These are phyloP conservation scores for Drosophila ogumai DNA, from an alignment of 1,140 invertebrate genomes.

Conservation along the genomic window DNA sequence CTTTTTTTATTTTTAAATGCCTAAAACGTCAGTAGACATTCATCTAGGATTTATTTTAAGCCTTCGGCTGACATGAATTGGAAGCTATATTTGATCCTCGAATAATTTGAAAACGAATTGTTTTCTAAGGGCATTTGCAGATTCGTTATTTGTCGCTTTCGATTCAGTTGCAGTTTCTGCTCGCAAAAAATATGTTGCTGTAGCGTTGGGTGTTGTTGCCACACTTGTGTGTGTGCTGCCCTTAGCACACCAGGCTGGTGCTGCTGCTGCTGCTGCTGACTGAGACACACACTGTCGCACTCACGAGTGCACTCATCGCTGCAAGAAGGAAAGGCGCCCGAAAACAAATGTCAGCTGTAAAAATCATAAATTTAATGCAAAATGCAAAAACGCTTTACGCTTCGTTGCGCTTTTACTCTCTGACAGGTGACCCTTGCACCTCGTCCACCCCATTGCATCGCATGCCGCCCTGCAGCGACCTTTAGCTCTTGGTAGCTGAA, in stretches of 20 bases:
- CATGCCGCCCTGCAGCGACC: slow-evolving; percentile 4
- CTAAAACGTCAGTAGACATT: neutral
- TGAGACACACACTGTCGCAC: slow-evolving; percentile 35
- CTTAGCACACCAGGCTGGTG: slow-evolving; percentile 57
- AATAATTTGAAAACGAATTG: neutral
- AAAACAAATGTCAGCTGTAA: slow-evolving; percentile 82
- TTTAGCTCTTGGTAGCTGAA: slow-evolving; percentile 15
- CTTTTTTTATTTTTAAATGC: no score
- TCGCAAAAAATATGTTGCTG: slow-evolving; percentile 71
- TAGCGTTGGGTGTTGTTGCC: slow-evolving; percentile 55
- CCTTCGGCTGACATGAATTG: no score
- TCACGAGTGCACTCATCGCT: slow-evolving; percentile 42
- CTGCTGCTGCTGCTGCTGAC: slow-evolving; percentile 21
- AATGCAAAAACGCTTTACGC: slow-evolving; percentile 77
- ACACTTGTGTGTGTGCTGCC: slow-evolving; percentile 41
- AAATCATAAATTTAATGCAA: slow-evolving; percentile 83
- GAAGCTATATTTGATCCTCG: neutral
- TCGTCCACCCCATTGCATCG: slow-evolving; percentile 10
- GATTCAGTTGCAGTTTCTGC: slow-evolving; percentile 39
- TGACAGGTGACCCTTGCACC: slow-evolving; percentile 65
- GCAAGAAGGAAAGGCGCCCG: slow-evolving; percentile 58
- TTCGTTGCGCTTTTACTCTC: slow-evolving; percentile 77
- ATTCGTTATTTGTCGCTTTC: slow-evolving; percentile 4
- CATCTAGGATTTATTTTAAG: neutral
- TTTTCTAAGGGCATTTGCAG: neutral